Percentiles rank a stretch among this genome's conserved stretches.
phyloP scores from a whole-genome alignment of 1,140 invertebrate genomes.

The Ooceraea biroi region DNA sequence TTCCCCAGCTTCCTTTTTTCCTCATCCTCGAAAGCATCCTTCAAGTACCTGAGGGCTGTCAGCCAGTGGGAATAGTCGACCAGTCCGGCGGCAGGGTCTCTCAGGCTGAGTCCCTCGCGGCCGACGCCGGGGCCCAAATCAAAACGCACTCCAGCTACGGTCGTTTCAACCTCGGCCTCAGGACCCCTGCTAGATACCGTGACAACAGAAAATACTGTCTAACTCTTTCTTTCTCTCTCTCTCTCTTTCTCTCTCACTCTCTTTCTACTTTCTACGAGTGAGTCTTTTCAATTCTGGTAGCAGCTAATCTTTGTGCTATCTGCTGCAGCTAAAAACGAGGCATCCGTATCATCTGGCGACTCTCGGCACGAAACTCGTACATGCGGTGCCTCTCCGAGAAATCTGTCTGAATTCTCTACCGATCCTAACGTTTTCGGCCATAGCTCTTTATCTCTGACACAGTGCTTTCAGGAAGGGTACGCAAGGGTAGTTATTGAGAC shows the following conservation, averaged over 20 bases:
- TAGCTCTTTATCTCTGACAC: not conserved
- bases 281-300: slow-evolving; percentile 37
- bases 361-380: slow-evolving; percentile 28
- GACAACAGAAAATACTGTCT: slow-evolving; percentile 79
- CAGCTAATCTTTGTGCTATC: slow-evolving; percentile 41
- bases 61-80: slow-evolving; percentile 87
- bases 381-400: not conserved
- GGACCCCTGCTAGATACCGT: slow-evolving; percentile 84
- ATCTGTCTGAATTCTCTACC: not conserved
- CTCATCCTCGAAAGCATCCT: slow-evolving; percentile 80
- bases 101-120: slow-evolving; percentile 86
- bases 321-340: slow-evolving; percentile 32
- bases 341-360: slow-evolving; percentile 18
- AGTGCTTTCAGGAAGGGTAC: not conserved
- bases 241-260: slow-evolving; percentile 9
- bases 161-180: slow-evolving; percentile 85
- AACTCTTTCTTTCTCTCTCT: slow-evolving; percentile 50
- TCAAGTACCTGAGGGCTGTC: slow-evolving; percentile 85
- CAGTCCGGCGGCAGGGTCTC: slow-evolving; percentile 85
- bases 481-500: not conserved
- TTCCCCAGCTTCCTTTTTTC: slow-evolving; percentile 57
- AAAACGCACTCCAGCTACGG: slow-evolving; percentile 85
- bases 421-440: not conserved
- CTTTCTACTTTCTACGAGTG: not conserved
- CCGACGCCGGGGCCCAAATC: slow-evolving; percentile 86